Base-by-base conservation (phyloP, 2,888 invertebrate species). In the Creontiades dilutus region DNA sequence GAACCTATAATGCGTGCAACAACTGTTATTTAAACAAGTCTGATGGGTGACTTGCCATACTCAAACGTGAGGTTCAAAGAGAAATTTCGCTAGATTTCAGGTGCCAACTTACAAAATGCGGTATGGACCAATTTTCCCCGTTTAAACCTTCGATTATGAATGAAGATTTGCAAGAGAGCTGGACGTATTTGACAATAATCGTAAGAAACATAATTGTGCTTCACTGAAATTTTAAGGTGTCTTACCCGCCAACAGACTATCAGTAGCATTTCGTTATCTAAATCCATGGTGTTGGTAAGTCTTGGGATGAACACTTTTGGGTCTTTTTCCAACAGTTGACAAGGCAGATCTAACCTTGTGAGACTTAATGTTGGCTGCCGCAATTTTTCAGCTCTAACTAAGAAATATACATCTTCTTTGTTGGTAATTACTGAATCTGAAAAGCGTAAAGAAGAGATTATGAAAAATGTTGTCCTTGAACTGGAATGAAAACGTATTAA, bases 211-310 rank as follows among this genome's bases (percentile, higher is more conserved):
- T n/a, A n/a, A n/a, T n/a, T n/a, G n/a, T n/a, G n/a, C n/a, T n/a
- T n/a, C n/a, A n/a, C 7, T 37, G 7, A 37, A 37, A 4, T 37
- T 4, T 37, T 2, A 37, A 37, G 37, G 2, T 37, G 37, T 37
- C 86, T 86, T 27, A 88, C 88, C 47, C 55, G 47, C 88, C 88
- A 88, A 78, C 28, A 78, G 48, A 88, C 28, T 1, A 88, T 76
- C 12, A 88, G 37, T n/a, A 88, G 76, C 80, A 88, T 76, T 28
- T 88, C 88, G 12, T 52, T 48, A 5, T 80, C 88, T 46, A 52
- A 88, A 52, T 78, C 27, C 12, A 88, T n/a, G 9, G 85, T 37
- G n/a, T 61, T 57, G 28, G 14, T 85, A 11, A 61, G 19, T 13
- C 61, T 57, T 37, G 85, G 85, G 16, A 85, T 11, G 16, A 61